Percentiles rank a stretch among this genome's conserved stretches.
These are phyloP conservation scores for Catharus ustulatus DNA, from an alignment of 2,797 vertebrate genomes.

Conservation along the genomic window DNA sequence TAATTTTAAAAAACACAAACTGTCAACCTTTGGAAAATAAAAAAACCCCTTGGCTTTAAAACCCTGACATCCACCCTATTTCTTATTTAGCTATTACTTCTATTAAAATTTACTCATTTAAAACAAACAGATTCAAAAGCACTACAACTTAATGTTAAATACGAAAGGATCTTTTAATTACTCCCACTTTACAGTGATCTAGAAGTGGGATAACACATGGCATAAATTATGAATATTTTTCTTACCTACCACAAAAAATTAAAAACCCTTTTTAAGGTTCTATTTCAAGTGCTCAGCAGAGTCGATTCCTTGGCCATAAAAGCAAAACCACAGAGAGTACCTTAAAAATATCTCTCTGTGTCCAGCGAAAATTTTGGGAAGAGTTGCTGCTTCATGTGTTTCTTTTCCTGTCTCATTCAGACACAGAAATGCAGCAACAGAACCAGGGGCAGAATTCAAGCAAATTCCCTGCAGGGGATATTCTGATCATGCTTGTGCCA, in stretches of 20 bases:
- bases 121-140: background rate
- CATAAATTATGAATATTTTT: background rate
- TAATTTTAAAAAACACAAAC: background rate
- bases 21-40: background rate
- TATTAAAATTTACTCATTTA: background rate
- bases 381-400: background rate
- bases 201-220: background rate
- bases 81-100: background rate
- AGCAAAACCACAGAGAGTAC: background rate
- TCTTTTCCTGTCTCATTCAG: background rate
- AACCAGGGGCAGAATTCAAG: background rate
- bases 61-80: background rate
- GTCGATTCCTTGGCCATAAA: background rate
- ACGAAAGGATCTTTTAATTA: background rate
- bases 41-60: background rate
- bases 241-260: background rate
- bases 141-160: background rate
- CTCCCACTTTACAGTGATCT: background rate
- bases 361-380: background rate
- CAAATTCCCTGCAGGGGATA: background rate
- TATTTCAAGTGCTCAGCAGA: background rate
- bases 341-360: background rate
- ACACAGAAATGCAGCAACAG: background rate
- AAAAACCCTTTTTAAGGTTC: background rate
- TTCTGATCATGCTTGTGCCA: background rate